Conservation (phyloP, 2,113 vertebrate genomes). For the Scartelaos histophorus region DNA sequence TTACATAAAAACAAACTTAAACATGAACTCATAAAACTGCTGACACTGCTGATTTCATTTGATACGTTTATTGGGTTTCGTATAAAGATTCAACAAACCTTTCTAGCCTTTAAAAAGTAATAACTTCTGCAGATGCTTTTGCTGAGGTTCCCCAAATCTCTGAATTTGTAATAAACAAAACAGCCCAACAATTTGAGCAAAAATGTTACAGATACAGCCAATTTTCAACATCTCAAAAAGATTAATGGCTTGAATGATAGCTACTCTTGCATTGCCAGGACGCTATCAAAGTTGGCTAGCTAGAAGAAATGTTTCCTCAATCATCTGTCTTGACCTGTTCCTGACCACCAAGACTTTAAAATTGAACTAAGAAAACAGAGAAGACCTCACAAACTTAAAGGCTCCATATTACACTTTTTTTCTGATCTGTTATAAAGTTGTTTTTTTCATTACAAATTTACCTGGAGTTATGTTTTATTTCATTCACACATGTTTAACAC, state of each 20-base stretch:
- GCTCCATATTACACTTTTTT: no score
- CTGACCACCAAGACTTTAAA: slow-evolving; percentile 51
- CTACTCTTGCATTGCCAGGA: neutral
- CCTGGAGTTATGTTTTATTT: no score
- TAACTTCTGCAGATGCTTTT: slow-evolving; percentile 3
- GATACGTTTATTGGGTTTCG: neutral
- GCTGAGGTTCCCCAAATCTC: neutral
- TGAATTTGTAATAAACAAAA: neutral
- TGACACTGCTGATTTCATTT: slow-evolving; percentile 2
- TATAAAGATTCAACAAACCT: neutral
- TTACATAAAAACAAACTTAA: slow-evolving; percentile 8
- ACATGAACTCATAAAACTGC: slow-evolving; percentile 6
- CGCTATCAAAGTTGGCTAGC: neutral
- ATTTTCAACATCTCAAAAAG: slow-evolving; percentile 13
- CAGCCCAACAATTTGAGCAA: neutral
- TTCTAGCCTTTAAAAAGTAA: neutral
- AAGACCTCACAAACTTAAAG: slow-evolving; percentile 51
- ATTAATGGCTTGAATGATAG: slow-evolving; percentile 5
- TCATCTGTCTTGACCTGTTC: slow-evolving; percentile 24
- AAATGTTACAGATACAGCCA: slow-evolving; percentile 7
- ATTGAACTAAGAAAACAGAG: slow-evolving; percentile 47
- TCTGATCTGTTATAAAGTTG: no score
- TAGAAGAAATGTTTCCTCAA: slow-evolving; percentile 26
- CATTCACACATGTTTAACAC: no score
- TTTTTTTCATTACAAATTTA: no score